Base-by-base conservation (phyloP, 2,888 invertebrate genomes). In the Prenolepis imparis region DNA sequence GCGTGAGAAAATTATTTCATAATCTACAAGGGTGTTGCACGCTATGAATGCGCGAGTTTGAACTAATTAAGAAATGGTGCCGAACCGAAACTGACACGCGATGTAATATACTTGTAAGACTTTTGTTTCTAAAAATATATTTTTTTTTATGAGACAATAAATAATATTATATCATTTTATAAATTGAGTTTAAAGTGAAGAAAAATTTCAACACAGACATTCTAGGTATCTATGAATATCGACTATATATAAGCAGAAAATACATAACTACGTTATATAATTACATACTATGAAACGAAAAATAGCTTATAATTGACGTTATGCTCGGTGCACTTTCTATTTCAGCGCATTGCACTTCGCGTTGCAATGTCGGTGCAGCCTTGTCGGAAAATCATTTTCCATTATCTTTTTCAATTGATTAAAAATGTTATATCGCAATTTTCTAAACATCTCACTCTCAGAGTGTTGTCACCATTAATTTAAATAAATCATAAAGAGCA, bases 251-350 rank as follows among this genome's bases (percentile, higher is more conserved):
- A 61, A 67, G 41, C 72, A 55, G 81, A 64, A 88, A 48, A 63
- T 66, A 59, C 82, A 84, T 83, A 87, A 88, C 85, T 32, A 8
- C 57, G 83, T 90, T 90, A 90, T 87, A 90, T 90, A 90, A 90
- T 90, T 87, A 72, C 73, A 64, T 63, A 72, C 82, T 32, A 36
- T 24, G 63, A 78, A 82, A 89, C 80, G 85, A 90, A 90, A 88
- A 89, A 84, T 84, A 87, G 66, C 74, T 77, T 72, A 41, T 83
- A 84, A 83, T 68, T 87, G 84, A 48, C 66, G 87, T 81, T 86
- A 84, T 84, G 83, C 84, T 63, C 63, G 44, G 70, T 73, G 85
- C 59, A 82, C 89, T 89, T 89, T 89, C 89, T 89, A 89, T 83
- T 89, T 87, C 84, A 68, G 68, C 48, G 64, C 77, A 66, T 72